A percentile compares a stretch with the other conserved stretches of the same genome.
Evolutionary conservation across 2,113 vertebrate genomes (phyloP).

Genomic region (Chaetorhynchus papuensis): DNA sequence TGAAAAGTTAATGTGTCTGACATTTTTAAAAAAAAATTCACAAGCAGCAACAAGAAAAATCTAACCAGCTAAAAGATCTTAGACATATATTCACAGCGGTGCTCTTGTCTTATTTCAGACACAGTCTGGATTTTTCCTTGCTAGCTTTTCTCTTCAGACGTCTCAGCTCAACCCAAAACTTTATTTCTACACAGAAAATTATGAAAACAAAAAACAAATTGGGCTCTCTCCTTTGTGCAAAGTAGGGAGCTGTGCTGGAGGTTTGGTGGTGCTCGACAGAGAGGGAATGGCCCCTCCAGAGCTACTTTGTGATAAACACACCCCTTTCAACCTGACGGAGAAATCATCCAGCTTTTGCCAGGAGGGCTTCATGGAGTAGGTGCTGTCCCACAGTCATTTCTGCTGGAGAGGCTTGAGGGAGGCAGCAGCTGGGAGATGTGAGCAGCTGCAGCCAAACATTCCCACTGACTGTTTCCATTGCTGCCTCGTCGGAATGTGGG

Average conservation of each 20-base stretch:
- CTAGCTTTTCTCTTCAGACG: neutral
- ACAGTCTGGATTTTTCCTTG: neutral
- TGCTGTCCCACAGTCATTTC: neutral
- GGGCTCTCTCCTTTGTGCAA: neutral
- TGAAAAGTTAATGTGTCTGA: neutral
- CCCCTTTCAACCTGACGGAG: neutral
- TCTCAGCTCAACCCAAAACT: neutral
- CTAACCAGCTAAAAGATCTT: neutral
- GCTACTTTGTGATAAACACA: neutral
- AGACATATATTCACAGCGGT: neutral
- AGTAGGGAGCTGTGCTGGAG: neutral
- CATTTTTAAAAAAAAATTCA: neutral
- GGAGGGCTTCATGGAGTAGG: neutral
- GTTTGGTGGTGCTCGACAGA: neutral
- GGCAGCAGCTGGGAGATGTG: rapidly evolving
- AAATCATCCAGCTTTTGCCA: neutral
- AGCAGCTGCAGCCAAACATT: neutral
- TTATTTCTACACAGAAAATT: neutral
- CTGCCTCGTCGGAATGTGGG: rapidly evolving
- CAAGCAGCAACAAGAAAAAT: neutral
- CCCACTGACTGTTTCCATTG: neutral
- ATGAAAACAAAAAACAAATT: neutral
- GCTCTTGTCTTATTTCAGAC: neutral
- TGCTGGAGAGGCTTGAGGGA: neutral
- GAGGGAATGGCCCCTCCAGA: neutral